Conservation (phyloP, 2,113 vertebrate species). For the Calidris pugnax region DNA sequence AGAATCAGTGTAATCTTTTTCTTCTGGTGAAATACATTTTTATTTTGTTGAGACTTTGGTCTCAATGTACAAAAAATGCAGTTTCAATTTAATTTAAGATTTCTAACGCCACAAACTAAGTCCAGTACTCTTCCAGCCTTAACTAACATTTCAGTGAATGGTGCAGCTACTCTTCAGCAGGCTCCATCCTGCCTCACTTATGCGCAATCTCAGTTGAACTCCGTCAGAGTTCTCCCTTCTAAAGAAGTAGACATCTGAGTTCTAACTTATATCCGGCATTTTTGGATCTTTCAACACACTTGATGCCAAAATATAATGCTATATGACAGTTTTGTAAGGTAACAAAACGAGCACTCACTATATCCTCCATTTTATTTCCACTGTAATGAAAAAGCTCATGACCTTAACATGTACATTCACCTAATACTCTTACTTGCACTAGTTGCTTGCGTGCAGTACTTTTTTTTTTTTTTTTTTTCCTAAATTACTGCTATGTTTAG, state of each 20-base stretch:
- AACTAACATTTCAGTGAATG: background rate
- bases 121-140: background rate
- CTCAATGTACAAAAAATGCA: background rate
- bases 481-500: background rate
- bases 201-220: background rate
- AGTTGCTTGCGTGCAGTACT: background rate
- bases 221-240: background rate
- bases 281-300: background rate
- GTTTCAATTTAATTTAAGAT: background rate
- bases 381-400: background rate
- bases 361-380: background rate
- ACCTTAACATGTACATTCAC: background rate
- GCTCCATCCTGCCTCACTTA: constrained; percentile 19
- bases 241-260: background rate
- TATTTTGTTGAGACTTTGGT: background rate
- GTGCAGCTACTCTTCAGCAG: background rate
- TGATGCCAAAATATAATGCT: background rate
- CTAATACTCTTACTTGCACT: background rate
- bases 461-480: background rate
- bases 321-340: background rate
- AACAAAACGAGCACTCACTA: background rate
- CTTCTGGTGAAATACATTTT: background rate
- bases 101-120: background rate
- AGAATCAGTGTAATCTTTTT: background rate
- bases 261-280: background rate